A percentile compares a stretch with the other conserved stretches of the same genome.
Evolutionary conservation across 2,797 vertebrate genomes (phyloP).

Genomic region (Mus minutoides): DNA sequence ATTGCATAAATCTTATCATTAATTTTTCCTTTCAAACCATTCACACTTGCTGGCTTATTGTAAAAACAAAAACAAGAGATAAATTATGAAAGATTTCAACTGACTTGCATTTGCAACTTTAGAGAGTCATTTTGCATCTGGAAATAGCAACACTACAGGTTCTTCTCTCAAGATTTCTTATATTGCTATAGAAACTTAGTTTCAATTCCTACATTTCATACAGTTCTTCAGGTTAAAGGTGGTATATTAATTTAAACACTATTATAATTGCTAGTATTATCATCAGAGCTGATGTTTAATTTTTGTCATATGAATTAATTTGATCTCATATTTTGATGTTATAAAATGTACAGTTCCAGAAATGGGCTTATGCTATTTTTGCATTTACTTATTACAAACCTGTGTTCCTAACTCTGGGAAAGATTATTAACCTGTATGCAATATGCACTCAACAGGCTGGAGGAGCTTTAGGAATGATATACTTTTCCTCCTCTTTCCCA

Average conservation of each 20-base stretch:
- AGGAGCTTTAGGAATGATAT: background rate
- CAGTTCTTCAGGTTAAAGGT: constrained; percentile 37
- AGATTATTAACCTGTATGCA: background rate
- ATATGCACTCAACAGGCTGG: background rate
- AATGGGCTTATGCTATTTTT: background rate
- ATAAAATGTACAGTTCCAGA: constrained; percentile 22
- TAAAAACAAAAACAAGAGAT: background rate
- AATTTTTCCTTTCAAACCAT: constrained; percentile 59
- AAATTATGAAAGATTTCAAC: background rate
- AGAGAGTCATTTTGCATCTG: constrained; percentile 45
- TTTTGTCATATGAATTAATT: constrained; percentile 59
- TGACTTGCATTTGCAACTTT: constrained; percentile 30
- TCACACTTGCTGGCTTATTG: background rate
- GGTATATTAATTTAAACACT: constrained; percentile 25
- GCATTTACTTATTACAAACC: constrained; percentile 4
- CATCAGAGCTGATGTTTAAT: constrained; percentile 11
- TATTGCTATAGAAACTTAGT: constrained; percentile 67
- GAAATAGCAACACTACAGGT: constrained; percentile 56
- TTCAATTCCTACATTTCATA: constrained; percentile 53
- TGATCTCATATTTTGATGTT: constrained; percentile 43
- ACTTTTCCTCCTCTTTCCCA: background rate
- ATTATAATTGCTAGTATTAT: constrained; percentile 44
- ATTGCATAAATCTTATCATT: constrained; percentile 54
- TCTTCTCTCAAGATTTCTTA: constrained; percentile 43
- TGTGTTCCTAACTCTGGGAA: background rate